Base-by-base conservation (phyloP, 1,140 invertebrate genomes). In the Cotesia vestalis region DNA sequence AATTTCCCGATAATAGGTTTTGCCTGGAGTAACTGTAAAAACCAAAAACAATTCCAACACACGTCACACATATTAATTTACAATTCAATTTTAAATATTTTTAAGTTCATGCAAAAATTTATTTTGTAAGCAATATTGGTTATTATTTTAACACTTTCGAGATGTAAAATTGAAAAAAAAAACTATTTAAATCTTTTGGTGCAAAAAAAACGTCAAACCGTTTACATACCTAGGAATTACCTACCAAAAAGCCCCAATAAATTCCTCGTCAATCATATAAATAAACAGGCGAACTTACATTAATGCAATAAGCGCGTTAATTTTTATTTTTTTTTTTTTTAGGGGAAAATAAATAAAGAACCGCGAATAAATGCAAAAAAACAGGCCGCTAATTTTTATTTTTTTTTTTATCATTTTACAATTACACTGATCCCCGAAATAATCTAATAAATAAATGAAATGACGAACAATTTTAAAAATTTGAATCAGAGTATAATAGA, bases 21-120 rank as follows among this genome's bases (percentile, higher is more conserved):
- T 95, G 94, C 63, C 94, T 90, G 8, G 94, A 95, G 82, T 95
- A 94, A 81, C 94, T 95, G 87, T 14, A 89, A 89, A 81, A 62
- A 34, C 60, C 35, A 36, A 68, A 71, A 60, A 57, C 14, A 66
- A 70, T 12, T n/a, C 57, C 71, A 71, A 68, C 3, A 51, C 51
- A 66, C 35, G 69, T 27, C 61, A 66, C 17, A 20, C 52, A 60
- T 9, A 20, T 12, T 62, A 5, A 69, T 53, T 46, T 14, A 8
- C 11, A 60, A 72, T 40, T 27, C 27, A 27, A 27, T 27, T 27
- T 27, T 27, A 2, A 3, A 27, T 27, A 27, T 27, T 27, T 27
- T 27, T 2, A 27, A 27, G 27, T 27, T 27, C 27, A 27, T 27
- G 27, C 27, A 27, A 27, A 27, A 27, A 27, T 27, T 27, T 27